These are phyloP conservation scores for Erythrolamprus reginae DNA, from an alignment of 2,113 vertebrate genomes.

Conservation along the genomic window DNA sequence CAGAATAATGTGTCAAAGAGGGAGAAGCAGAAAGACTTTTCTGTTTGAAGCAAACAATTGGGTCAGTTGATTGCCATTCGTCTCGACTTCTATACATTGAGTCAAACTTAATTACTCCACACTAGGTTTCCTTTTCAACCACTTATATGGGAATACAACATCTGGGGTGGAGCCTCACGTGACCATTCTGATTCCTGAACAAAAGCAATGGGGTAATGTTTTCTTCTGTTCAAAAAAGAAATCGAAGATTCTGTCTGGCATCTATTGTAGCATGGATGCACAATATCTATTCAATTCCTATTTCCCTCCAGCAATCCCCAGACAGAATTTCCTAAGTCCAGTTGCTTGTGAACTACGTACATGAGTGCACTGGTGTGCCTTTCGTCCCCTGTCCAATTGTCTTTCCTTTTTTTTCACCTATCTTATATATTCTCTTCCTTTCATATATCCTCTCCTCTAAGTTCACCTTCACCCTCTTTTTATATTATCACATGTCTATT, in stretches of 20 bases:
- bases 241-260: background rate
- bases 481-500: too few species aligned
- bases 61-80: conserved; percentile 33
- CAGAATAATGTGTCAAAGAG: conserved; percentile 51
- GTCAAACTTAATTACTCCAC: conserved; percentile 45
- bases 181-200: background rate
- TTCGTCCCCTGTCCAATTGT: too few species aligned
- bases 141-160: background rate
- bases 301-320: background rate
- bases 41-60: conserved; percentile 49
- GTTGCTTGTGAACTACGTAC: background rate
- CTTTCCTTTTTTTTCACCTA: too few species aligned
- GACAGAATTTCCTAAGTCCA: background rate
- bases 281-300: background rate
- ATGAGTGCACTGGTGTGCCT: too few species aligned
- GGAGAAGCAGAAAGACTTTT: conserved; percentile 52
- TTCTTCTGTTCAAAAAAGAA: background rate
- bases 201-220: background rate
- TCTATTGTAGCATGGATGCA: background rate
- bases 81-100: conserved; percentile 36
- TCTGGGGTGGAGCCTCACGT: background rate
- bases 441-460: too few species aligned
- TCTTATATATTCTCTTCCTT: too few species aligned
- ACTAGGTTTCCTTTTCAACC: conserved; percentile 17
- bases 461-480: too few species aligned